Conservation (phyloP, 2,797 vertebrate species). For the Parotocinclus haroldoi region DNA sequence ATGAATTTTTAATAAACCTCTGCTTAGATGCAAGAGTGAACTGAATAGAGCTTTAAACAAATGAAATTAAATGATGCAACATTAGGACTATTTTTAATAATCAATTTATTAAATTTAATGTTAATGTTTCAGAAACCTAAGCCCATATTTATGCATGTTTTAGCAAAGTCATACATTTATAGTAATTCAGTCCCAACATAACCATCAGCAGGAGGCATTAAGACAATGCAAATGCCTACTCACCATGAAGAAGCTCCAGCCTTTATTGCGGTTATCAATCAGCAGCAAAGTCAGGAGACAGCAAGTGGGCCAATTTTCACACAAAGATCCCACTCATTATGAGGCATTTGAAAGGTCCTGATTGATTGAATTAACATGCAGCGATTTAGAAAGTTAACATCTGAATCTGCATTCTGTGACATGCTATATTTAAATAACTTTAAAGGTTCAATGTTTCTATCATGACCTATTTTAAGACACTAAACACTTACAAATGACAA, state of each 20-base stretch:
- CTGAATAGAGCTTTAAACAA: background rate
- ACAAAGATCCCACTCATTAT: constrained; percentile 42
- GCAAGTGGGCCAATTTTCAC: constrained; percentile 38
- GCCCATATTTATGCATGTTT: constrained; percentile 8
- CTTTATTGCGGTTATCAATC: constrained; percentile 55
- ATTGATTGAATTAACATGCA: constrained; percentile 44
- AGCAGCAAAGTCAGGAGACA: constrained; percentile 44
- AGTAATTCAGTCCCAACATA: constrained; percentile 22
- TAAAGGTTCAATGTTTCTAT: background rate
- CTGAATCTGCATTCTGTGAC: constrained; percentile 42
- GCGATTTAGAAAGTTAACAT: constrained; percentile 45
- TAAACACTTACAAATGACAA: too few species aligned
- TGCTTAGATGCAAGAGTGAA: too few species aligned
- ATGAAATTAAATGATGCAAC: too few species aligned
- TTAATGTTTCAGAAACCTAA: constrained; percentile 24
- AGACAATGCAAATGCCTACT: constrained; percentile 17
- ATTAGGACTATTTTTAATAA: too few species aligned
- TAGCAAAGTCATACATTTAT: constrained; percentile 16
- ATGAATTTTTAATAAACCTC: constrained; percentile 16
- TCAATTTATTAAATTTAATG: too few species aligned
- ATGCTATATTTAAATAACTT: constrained; percentile 45
- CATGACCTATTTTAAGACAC: too few species aligned
- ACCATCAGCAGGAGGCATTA: constrained; percentile 21
- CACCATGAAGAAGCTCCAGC: constrained; percentile 35
- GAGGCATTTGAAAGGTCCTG: constrained; percentile 38